Evolutionary conservation across 2,888 invertebrate species (phyloP).

Genomic region (Idaea aversata): DNA sequence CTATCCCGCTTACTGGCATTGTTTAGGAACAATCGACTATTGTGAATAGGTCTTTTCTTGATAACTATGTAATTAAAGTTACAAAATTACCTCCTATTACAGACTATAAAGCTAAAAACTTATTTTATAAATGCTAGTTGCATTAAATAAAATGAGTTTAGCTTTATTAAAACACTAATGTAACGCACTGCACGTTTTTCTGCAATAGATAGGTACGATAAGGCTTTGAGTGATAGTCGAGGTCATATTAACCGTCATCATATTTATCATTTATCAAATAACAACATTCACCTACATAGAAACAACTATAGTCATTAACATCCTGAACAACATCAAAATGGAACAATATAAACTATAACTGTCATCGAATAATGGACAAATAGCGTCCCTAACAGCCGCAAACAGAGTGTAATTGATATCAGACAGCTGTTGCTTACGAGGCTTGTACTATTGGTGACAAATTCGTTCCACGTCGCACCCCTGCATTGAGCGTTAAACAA

Average conservation of each 20-base stretch:
- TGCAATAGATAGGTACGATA: background rate
- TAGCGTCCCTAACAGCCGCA: slow-evolving; percentile 72
- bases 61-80: background rate
- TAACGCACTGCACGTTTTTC: background rate
- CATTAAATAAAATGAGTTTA: background rate
- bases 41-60: background rate
- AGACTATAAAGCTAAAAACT: background rate
- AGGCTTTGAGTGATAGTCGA: slow-evolving; percentile 13
- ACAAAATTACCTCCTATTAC: background rate
- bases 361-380: slow-evolving; percentile 71
- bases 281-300: background rate
- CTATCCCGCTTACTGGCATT: slow-evolving; percentile 30
- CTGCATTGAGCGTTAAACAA: slow-evolving; percentile 41
- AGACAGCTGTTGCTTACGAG: slow-evolving; percentile 59
- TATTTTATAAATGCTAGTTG: background rate
- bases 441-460: slow-evolving; percentile 65
- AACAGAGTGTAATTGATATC: slow-evolving; percentile 69
- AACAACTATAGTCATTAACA: slow-evolving; percentile 17
- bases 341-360: slow-evolving; percentile 64
- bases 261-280: slow-evolving; percentile 1
- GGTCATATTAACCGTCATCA: slow-evolving; percentile 8
- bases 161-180: background rate
- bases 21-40: slow-evolving; percentile 11
- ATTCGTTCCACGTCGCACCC: slow-evolving; percentile 65
- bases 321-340: slow-evolving; percentile 28